Evolutionary conservation across 2,888 invertebrate genomes (phyloP).

Genomic region (Lasioglossum pauxillum): DNA sequence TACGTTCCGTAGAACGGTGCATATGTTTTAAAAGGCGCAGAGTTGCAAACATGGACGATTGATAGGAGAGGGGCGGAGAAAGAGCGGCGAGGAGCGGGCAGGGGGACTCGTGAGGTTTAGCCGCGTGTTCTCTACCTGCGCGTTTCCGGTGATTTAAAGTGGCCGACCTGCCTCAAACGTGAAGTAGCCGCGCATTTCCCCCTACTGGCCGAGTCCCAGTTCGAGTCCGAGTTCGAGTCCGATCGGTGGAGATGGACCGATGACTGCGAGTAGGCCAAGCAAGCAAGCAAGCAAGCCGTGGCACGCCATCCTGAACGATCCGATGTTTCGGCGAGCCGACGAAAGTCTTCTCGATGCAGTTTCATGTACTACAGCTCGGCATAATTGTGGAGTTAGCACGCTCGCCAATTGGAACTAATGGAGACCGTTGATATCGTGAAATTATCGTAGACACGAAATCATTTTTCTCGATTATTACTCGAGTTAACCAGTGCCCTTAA

Average conservation of each 20-base stretch:
- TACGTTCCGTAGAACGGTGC: not conserved
- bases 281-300: not conserved
- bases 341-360: constrained; percentile 59
- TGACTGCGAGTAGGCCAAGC: constrained; percentile 7
- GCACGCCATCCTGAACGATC: not conserved
- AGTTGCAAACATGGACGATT: not conserved
- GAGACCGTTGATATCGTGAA: constrained; percentile 36
- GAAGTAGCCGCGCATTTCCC: constrained; percentile 41
- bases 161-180: constrained; percentile 61
- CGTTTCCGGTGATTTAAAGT: constrained; percentile 64
- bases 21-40: constrained; percentile 42
- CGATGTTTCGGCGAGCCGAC: not conserved
- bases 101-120: constrained; percentile 28
- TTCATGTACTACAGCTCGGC: constrained; percentile 33
- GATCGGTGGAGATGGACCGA: not conserved
- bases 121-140: constrained; percentile 60
- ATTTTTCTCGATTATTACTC: not conserved
- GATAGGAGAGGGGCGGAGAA: too few relatives aligned
- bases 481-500: not conserved
- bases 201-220: not conserved
- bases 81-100: constrained; percentile 15
- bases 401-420: constrained; percentile 34
- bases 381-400: constrained; percentile 53
- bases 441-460: constrained; percentile 30
- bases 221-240: not conserved